Base-by-base conservation (phyloP, 2,797 vertebrate genomes). In the Harpagifer antarcticus region DNA sequence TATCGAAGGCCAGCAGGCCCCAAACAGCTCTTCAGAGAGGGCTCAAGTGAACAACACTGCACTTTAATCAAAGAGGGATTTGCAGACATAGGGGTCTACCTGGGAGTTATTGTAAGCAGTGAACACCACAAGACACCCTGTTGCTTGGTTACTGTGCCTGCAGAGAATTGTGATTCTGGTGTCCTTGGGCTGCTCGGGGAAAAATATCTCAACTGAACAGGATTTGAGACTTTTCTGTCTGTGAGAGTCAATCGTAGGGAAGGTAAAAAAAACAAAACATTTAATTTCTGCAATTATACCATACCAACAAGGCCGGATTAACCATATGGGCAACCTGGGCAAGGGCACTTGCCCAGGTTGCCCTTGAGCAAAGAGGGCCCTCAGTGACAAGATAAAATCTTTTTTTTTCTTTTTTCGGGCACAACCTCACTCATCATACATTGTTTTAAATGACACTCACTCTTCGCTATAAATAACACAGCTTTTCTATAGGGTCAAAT, bases 121-220 rank as follows among this genome's bases (percentile, higher is more conserved):
- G 77, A 83, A 64, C 80, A 73, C 57, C 71, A 70, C 54, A 13
- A 40, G 44, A n/a, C 66, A 65, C 57, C 61, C 74, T 67, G 90
- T 93, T 93, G 91, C 91, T 79, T 90, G 74, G 92, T 84, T 91
- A 92, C 91, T 70, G 81, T 82, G 78, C 72, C 83, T 82, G 81
- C 80, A 83, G 78, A 84, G 73, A 81, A 81, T 83, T 62, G 54
- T 85, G 79, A 85, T 75, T 76, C 72, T 67, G 74, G 50, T 80
- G 85, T 82, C 77, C 84, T 74, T 74, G 78, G 76, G 68, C 72
- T 84, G 75, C 78, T 60, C 43, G 66, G 62, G 79, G 64, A 60
- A 57, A 82, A 68, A 82, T 70, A 78, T 72, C 70, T 81, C 72
- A 68, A 50, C 40, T 65, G 65, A 83, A 71, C 54, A 68, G 45